These are phyloP conservation scores for Catocala fraxini DNA, from an alignment of 2,888 invertebrate species.

Conservation along the genomic window DNA sequence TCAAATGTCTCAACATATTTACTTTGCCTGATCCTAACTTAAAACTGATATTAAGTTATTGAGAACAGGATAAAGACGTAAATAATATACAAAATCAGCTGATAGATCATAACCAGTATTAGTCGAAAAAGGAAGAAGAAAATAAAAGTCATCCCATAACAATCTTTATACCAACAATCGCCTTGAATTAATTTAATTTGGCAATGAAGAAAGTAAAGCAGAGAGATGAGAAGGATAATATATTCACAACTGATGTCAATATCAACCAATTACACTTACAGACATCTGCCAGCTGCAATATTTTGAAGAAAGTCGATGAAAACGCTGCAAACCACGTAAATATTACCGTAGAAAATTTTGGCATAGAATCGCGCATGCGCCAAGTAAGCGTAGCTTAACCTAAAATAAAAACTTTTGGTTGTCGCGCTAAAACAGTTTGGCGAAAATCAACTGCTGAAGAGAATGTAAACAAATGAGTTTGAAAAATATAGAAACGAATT, in stretches of 20 bases:
- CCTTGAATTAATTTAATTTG: no score
- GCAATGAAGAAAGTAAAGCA: no score
- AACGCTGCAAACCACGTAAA: conserved; percentile 68
- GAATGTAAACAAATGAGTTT: conserved; percentile 53
- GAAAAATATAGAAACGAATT: conserved; percentile 21
- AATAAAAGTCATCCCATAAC: no score
- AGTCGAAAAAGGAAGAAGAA: no score
- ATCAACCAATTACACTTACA: conserved; percentile 11
- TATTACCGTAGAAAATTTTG: conserved; percentile 54
- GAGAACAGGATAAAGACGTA: no score
- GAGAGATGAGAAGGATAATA: no score
- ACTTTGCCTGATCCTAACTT: no score
- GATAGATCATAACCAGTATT: no score
- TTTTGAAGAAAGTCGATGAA: conserved; percentile 71
- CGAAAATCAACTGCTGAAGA: conserved; percentile 36
- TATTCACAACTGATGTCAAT: neutral
- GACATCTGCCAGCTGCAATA: conserved; percentile 44
- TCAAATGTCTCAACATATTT: no score
- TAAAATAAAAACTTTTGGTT: conserved; percentile 55
- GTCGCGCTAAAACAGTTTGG: conserved; percentile 49
- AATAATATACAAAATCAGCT: no score
- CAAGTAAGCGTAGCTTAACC: conserved; percentile 12
- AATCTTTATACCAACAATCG: no score
- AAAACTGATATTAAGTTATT: no score
- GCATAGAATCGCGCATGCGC: conserved; percentile 72